These are phyloP conservation scores for Serripes groenlandicus DNA, from an alignment of 2,888 invertebrate genomes.

Conservation along the genomic window DNA sequence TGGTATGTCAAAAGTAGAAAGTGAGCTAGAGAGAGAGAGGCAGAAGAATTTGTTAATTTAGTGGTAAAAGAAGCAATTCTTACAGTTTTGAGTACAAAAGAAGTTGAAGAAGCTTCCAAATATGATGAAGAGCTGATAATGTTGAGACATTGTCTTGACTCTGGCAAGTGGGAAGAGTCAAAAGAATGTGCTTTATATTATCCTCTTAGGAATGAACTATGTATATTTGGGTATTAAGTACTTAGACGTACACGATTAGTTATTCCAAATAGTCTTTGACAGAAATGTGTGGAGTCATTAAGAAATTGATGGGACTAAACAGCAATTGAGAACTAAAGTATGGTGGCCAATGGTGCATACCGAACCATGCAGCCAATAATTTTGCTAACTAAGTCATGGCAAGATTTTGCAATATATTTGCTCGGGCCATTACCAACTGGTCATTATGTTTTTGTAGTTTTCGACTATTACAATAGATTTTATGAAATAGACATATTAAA, in stretches of 20 bases:
- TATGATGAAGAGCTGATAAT: background rate
- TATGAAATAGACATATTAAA: conserved; percentile 60
- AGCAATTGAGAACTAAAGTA: background rate
- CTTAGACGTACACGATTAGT: background rate
- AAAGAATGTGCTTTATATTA: background rate
- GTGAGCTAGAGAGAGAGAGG: background rate
- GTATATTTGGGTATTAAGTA: background rate
- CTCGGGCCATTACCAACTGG: conserved; percentile 63
- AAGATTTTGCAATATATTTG: conserved; percentile 63
- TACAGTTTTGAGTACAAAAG: background rate
- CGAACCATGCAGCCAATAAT: conserved; percentile 37
- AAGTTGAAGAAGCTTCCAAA: background rate
- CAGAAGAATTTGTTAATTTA: no score
- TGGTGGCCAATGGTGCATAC: background rate
- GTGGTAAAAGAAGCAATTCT: background rate
- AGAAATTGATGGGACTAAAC: background rate
- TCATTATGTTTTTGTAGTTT: conserved; percentile 58
- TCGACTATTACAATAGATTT: conserved; percentile 70
- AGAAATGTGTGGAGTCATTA: background rate
- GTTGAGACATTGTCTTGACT: background rate
- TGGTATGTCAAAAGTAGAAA: background rate
- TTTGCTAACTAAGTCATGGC: conserved; percentile 59
- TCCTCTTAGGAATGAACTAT: background rate
- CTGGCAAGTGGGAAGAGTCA: background rate
- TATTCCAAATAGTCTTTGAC: background rate